Evolutionary conservation across 2,113 vertebrate species (phyloP), one percentile per base, ranked within the genome.

Genomic region (Callocephalon fimbriatum): DNA sequence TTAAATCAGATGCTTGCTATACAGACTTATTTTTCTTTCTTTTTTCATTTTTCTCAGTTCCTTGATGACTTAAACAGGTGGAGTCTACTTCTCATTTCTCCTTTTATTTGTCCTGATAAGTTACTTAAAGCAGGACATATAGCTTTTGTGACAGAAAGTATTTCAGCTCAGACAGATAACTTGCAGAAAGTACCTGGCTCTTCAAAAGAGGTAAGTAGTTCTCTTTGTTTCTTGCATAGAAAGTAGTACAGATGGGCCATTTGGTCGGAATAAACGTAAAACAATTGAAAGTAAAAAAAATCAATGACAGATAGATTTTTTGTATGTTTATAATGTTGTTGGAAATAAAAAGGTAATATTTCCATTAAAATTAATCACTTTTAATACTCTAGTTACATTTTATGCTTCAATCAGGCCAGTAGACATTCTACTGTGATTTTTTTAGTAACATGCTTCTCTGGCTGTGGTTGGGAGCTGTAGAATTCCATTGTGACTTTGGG

Each of bases 81-180:
- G 99, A 99, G 98, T 7, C 87, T 98, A 3, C 95, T 99, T 66
- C 92, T 99, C 13, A 77, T 97, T 31, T 98, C 99, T 42, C 98
- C 98, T 40, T 83, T 98, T 37, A 15, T 97, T 67, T 92, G 50
- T 90, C 48, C 94, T 15, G 97, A 96, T 53, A 56, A 79, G 54
- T 61, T 97, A 86, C 98, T 98, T 48, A 90, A 90, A 67, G 81
- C 97, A 58, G 99, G 99, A 11, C 98, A 98, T 72, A 97, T 99
- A 38, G 98, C 98, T 25, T 99, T 99, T 98, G 98, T 99, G 94
- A 99, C 99, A 42, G 99, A 99, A 93, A 98, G 99, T 74, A 19
- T 97, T 72, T 97, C 98, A 94, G 98, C 94, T 80, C 98, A 91
- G 38, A 12, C 95, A 50, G 97, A 78, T 68, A 90, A 15, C 73